Percentiles rank a stretch among this genome's conserved stretches.
phyloP scores from a whole-genome alignment of 2,113 vertebrate species.

The Pao palembangensis region DNA sequence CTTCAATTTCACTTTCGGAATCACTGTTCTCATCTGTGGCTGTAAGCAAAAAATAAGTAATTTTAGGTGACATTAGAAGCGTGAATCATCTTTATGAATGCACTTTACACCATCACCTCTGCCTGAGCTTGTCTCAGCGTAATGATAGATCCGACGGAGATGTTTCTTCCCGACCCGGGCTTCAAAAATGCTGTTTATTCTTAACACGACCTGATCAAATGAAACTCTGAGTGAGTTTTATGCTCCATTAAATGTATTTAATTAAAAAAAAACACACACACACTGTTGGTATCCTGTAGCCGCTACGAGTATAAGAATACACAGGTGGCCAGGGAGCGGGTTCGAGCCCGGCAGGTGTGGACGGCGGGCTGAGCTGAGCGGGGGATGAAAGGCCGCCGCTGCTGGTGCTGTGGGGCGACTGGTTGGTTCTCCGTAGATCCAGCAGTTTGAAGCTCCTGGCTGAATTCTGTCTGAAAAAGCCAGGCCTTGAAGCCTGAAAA shows the following conservation, averaged over 20 bases:
- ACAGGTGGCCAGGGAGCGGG: conserved; percentile 78
- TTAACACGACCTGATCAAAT: conserved; percentile 77
- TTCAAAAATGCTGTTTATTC: conserved; percentile 88
- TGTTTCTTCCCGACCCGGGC: conserved; percentile 85
- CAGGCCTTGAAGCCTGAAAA: conserved; percentile 73
- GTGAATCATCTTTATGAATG: too few relatives aligned
- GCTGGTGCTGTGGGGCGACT: conserved; percentile 21
- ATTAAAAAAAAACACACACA: conserved; percentile 51
- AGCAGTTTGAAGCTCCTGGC: conserved; percentile 84
- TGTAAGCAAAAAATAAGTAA: conserved; percentile 36
- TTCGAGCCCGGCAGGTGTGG: conserved; percentile 82
- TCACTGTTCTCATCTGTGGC: conserved; percentile 91
- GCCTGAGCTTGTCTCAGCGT: conserved; percentile 83
- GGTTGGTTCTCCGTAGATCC: conserved; percentile 79
- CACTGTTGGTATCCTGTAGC: conserved; percentile 87
- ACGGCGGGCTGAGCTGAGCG: conserved; percentile 82
- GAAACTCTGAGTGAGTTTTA: neutral
- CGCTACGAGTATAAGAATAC: conserved; percentile 78
- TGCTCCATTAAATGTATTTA: too few relatives aligned
- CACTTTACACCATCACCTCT: conserved; percentile 75
- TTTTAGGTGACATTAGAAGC: neutral
- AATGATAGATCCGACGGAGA: conserved; percentile 84
- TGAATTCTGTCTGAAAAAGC: conserved; percentile 85
- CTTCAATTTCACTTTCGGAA: conserved; percentile 88
- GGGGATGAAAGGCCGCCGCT: conserved; percentile 78